Conservation (phyloP, 2,113 vertebrate species). For the Crypturellus undulatus region DNA sequence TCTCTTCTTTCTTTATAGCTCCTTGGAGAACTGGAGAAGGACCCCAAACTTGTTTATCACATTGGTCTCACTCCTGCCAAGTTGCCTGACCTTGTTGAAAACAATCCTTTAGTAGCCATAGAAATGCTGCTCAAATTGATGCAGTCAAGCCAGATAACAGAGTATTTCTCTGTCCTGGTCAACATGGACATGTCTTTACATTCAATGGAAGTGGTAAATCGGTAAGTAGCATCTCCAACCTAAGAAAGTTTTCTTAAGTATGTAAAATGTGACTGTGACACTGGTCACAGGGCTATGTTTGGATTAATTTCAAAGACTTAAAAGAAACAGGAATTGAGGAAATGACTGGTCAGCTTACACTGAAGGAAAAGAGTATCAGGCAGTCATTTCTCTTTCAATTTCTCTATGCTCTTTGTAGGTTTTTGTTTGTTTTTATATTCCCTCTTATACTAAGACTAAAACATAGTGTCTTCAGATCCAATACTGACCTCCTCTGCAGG, state of each 20-base stretch:
- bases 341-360: background rate
- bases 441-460: background rate
- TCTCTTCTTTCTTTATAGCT: slow-evolving; percentile 78
- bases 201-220: slow-evolving; percentile 99
- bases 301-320: background rate
- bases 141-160: slow-evolving; percentile 99
- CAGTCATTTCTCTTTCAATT: background rate
- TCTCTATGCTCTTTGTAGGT: background rate
- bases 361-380: background rate
- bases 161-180: slow-evolving; percentile 97
- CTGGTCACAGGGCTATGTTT: background rate
- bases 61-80: slow-evolving; percentile 95
- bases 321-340: background rate
- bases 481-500: background rate
- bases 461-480: background rate
- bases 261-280: background rate
- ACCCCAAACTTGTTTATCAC: slow-evolving; percentile 97
- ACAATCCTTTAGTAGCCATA: slow-evolving; percentile 97
- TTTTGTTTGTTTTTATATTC: background rate
- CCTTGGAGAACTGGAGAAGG: slow-evolving; percentile 94
- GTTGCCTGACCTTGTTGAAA: slow-evolving; percentile 96
- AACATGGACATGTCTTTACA: slow-evolving; percentile 99
- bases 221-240: slow-evolving; percentile 76
- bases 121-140: slow-evolving; percentile 99
- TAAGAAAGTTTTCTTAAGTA: background rate